These are phyloP conservation scores for Hypomesus transpacificus DNA, from an alignment of 2,113 vertebrate genomes.

Conservation along the genomic window DNA sequence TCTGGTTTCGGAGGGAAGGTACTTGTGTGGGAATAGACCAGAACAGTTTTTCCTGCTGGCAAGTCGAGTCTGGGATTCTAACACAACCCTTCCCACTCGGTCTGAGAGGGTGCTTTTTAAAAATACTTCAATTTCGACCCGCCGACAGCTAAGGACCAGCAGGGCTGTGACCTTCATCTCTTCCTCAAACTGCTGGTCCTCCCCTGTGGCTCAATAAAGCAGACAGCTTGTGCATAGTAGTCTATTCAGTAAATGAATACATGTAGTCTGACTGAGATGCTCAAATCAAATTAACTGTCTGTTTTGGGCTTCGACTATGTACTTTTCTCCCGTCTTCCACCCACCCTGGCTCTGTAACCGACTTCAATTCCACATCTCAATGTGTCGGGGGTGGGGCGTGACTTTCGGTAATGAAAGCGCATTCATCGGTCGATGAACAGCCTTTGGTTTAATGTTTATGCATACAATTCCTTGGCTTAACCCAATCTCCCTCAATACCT, in stretches of 20 bases:
- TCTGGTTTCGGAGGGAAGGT: no score
- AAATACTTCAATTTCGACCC: constrained; percentile 38
- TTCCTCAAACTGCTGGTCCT: constrained; percentile 19
- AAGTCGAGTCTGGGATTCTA: no score
- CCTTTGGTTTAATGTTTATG: constrained; percentile 32
- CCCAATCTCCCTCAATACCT: constrained; percentile 1
- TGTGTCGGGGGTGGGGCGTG: constrained; percentile 5
- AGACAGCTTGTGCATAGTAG: background rate
- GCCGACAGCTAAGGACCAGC: constrained; percentile 4
- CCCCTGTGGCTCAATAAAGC: constrained; percentile 1
- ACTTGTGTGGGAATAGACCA: no score
- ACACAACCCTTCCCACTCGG: background rate
- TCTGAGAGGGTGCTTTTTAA: constrained; percentile 4
- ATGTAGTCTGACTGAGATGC: constrained; percentile 10
- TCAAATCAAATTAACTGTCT: constrained; percentile 36
- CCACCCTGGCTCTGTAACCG: background rate
- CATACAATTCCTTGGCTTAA: constrained; percentile 47
- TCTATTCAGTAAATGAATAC: no score
- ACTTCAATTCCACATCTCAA: constrained; percentile 10
- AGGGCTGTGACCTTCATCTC: background rate
- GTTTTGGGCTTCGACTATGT: constrained; percentile 1
- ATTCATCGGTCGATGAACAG: constrained; percentile 39
- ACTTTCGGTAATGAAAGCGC: constrained; percentile 40
- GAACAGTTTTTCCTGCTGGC: no score
- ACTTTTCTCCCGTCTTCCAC: background rate